phyloP scores from a whole-genome alignment of 2,797 vertebrate genomes.

The Borostomias antarcticus region DNA sequence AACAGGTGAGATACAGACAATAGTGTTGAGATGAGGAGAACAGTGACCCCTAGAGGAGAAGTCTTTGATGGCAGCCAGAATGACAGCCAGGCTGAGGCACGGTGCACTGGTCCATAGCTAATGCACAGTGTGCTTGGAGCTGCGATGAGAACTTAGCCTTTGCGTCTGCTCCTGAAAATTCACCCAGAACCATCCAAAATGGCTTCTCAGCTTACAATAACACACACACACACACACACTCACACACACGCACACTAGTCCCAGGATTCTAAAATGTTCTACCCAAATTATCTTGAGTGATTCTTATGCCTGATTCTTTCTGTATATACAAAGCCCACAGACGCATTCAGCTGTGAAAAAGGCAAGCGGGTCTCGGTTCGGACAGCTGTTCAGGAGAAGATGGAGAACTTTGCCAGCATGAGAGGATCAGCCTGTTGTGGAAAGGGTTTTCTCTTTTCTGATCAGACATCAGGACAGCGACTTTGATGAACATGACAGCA shows the following conservation, averaged over 20 bases:
- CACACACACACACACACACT: no score
- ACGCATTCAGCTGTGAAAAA: constrained; percentile 52
- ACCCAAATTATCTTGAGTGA: constrained; percentile 26
- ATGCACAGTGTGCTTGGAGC: constrained; percentile 32
- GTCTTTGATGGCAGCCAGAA: not conserved
- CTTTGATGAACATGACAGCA: constrained; percentile 14
- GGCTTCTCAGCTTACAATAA: not conserved
- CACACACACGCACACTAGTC: no score
- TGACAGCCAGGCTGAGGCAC: constrained; percentile 35
- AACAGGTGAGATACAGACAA: no score
- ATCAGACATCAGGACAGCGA: not conserved
- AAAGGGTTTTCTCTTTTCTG: no score
- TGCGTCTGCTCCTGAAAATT: constrained; percentile 47
- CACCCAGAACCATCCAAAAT: constrained; percentile 23
- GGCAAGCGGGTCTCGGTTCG: constrained; percentile 39
- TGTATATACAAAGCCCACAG: constrained; percentile 49
- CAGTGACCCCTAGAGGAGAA: constrained; percentile 3
- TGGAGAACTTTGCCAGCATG: constrained; percentile 39
- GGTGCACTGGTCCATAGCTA: constrained; percentile 39
- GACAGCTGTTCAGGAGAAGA: constrained; percentile 64
- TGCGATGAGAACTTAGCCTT: constrained; percentile 29
- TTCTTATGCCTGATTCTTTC: constrained; percentile 5
- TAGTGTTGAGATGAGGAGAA: constrained; percentile 11
- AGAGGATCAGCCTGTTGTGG: constrained; percentile 14
- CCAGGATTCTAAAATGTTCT: not conserved